Evolutionary conservation across 2,797 vertebrate species (phyloP).

Genomic region (Sitta carolinensis): DNA sequence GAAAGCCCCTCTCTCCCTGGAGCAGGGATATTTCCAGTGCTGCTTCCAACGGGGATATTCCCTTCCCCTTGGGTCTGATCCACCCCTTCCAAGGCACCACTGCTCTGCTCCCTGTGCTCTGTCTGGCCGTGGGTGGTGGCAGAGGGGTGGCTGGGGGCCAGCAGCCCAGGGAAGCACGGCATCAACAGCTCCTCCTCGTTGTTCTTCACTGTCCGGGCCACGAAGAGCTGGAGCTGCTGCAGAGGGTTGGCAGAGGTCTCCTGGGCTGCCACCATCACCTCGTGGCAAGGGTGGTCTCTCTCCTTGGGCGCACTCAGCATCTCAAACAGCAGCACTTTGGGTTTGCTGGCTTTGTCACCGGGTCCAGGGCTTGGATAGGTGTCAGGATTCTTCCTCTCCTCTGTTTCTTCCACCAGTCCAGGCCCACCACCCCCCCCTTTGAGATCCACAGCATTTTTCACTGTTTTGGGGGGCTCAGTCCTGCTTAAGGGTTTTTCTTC

Average conservation of each 20-base stretch:
- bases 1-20: not conserved
- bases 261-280: not conserved
- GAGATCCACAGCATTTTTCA: not conserved
- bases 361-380: not conserved
- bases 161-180: slow-evolving; percentile 50
- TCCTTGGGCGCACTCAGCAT: slow-evolving; percentile 19
- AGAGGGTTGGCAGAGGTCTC: slow-evolving; percentile 54
- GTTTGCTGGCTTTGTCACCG: not conserved
- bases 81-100: not conserved
- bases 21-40: not conserved
- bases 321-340: not conserved
- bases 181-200: slow-evolving; percentile 72
- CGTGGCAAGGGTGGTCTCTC: not conserved
- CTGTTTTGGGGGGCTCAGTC: not conserved
- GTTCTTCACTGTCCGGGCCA: slow-evolving; percentile 57
- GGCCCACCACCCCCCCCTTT: not conserved
- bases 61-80: not conserved
- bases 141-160: not conserved
- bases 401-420: not conserved
- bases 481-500: not conserved
- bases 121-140: not conserved
- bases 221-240: slow-evolving; percentile 70
- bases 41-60: not conserved
- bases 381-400: not conserved
- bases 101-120: not conserved